Base-by-base conservation (phyloP, 2,797 vertebrate species). In the Tiaroga cobitis region DNA sequence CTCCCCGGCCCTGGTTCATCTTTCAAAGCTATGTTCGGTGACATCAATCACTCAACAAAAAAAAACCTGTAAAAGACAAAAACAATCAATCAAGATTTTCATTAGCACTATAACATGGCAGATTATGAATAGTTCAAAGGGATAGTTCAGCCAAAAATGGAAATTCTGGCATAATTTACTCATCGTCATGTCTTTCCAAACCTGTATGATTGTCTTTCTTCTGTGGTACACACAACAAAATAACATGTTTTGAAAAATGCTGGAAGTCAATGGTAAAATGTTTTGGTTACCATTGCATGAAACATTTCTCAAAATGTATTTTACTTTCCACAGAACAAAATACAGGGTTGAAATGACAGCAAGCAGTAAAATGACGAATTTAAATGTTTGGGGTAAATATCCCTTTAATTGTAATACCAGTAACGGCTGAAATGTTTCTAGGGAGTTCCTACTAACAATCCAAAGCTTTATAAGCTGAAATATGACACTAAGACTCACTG, bases 1-100 rank as follows among this genome's bases (percentile, higher is more conserved):
- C 49, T 61, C 92, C 92, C 41, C 86, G 91, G 75, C 86, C 86
- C 15, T 89, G 86, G 83, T 90, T 95, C 95, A 96, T 95, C 85
- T 81, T 95, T 86, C 83, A 79, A 87, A 41, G 90, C 91, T 93
- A 82, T 49, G 69, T 34, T 2, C 46, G 29, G 32, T 5, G 3
- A 74, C 84, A 85, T 80, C 43, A 73, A 65, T 74, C 29, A 74
- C 46, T 0, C 73, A 84, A 76, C 86, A 37, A 87, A 46, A 43
- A 10, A 43, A 13, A 43, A 11, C 39, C 65, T 3, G 86, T 24
- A 26, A 81, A 65, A 84, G 65, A 79, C 34, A 85, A 54, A 54
- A 3, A 81, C 19, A 34, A 26, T 78, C 24, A 51, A 29, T 51
- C 6, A 80, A 16, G 65, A 34, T 54, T 51, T 56, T 79, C 34